Evolutionary conservation across 2,888 invertebrate species (phyloP).

Genomic region (Scaeva pyrastri): DNA sequence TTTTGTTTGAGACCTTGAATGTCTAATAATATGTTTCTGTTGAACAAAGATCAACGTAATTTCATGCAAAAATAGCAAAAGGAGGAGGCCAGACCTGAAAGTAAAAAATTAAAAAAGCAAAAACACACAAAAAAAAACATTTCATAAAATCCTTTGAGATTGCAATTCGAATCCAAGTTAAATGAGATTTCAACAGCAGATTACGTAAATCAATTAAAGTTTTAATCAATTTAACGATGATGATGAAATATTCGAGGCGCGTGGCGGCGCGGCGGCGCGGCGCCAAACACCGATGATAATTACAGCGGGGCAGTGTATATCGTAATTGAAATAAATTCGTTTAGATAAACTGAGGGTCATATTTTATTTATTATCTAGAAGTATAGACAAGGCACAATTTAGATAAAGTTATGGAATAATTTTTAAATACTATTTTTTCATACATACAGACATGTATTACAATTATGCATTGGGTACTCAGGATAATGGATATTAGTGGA

Average conservation of each 20-base stretch:
- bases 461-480: too few species aligned
- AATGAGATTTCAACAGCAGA: slow-evolving; percentile 66
- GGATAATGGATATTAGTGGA: too few species aligned
- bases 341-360: neutral
- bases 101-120: neutral
- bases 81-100: neutral
- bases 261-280: neutral
- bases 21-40: neutral
- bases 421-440: too few species aligned
- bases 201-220: slow-evolving; percentile 74
- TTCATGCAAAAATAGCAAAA: neutral
- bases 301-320: neutral
- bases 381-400: too few species aligned
- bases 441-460: too few species aligned
- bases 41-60: slow-evolving; percentile 1
- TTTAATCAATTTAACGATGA: slow-evolving; percentile 68
- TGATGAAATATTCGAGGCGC: slow-evolving; percentile 33
- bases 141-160: slow-evolving; percentile 19
- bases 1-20: slow-evolving; percentile 18
- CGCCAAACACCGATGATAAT: neutral
- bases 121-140: slow-evolving; percentile 17
- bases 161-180: slow-evolving; percentile 52
- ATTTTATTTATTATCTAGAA: too few species aligned
- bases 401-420: too few species aligned
- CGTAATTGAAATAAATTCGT: neutral